Base-by-base conservation (phyloP, 2,888 invertebrate species). In the Acanthosepion esculentum region DNA sequence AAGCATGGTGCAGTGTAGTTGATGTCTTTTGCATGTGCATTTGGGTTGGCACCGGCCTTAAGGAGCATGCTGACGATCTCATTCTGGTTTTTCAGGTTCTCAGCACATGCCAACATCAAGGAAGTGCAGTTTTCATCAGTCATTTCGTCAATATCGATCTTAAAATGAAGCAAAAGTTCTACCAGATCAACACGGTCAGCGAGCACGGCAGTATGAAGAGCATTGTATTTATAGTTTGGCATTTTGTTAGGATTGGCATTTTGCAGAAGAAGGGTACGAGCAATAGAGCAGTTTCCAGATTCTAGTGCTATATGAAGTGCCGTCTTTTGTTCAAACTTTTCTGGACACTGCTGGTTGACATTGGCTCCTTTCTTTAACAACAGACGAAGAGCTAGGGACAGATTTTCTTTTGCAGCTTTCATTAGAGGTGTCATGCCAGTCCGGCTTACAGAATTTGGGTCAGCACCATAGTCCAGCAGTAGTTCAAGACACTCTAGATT, bases 221-320 rank as follows among this genome's bases (percentile, higher is more conserved):
- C 98, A 94, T 98, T 98, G 96, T 98, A 98, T 96, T 98, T 98
- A 96, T 98, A 98, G 55, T 98, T 98, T 0, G 97, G 96, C 18
- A 98, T 97, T 97, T 98, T 98, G 97, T 98, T 98, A 7, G 98
- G 98, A 55, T 98, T 98, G 0, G 99, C 99, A 0, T 99, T 99
- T 97, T 98, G 98, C 97, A 98, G 98, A 94, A 99, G 98, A 95
- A 99, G 97, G 94, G 99, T 98, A 96, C 98, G 98, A 0, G 99
- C 98, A 23, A 98, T 98, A 96, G 98, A 98, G 78, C 97, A 97
- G 95, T 98, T 98, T 96, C 98, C 99, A 95, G 98, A 98, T 94
- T 99, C 98, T 0, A 99, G 98, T 7, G 99, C 99, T 97, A 99
- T 99, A 97, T 99, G 99, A 97, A 99, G 98, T 6, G 99, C 99